Evolutionary conservation across 2,888 invertebrate species (phyloP), one percentile per base, ranked within the genome.

Genomic region (Chymomyza caudatula): DNA sequence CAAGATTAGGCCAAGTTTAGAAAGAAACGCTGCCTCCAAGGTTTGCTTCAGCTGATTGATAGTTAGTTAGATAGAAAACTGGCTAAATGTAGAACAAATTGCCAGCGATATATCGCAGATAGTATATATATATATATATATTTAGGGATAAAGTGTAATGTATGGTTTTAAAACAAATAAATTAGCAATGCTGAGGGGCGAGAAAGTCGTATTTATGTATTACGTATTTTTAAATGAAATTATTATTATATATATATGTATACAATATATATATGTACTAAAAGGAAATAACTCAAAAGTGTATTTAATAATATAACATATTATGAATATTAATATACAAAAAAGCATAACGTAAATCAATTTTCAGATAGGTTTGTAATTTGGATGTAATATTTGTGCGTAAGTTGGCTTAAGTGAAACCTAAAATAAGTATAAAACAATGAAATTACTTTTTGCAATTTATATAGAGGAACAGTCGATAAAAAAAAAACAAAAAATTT

Each of bases 161-260:
- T 77, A 74, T 67, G 78, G 71, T 78, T 74, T 73, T 86, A 62
- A 60, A 71, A 57, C 51, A 22, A 64, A 43, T 22, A 68, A 59
- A 52, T 59, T 60, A 71, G 64, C 58, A 69, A 73, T 51, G 13
- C 19, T 20, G 20, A 51, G 13, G 2, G 29, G 29, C 11, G 29
- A 37, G 29, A 37, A 37, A 69, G 63, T 67, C 63, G 71, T 83
- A 80, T 85, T 85, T 80, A 80, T 85, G 80, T 82, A 76, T 86
- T 78, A 70, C 71, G 74, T 83, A 85, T 85, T 82, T 79, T 85
- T 71, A 80, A 80, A 78, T 64, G 74, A 78, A 85, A 79, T 84
- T 81, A 84, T 78, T 74, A 78, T 53, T 54, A 64, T 64, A 67
- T 56, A 71, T 62, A 62, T 68, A 68, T 66, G 67, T 71, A 60